Conservation (phyloP, 1,140 invertebrate species). For the Drosophila simulans region DNA sequence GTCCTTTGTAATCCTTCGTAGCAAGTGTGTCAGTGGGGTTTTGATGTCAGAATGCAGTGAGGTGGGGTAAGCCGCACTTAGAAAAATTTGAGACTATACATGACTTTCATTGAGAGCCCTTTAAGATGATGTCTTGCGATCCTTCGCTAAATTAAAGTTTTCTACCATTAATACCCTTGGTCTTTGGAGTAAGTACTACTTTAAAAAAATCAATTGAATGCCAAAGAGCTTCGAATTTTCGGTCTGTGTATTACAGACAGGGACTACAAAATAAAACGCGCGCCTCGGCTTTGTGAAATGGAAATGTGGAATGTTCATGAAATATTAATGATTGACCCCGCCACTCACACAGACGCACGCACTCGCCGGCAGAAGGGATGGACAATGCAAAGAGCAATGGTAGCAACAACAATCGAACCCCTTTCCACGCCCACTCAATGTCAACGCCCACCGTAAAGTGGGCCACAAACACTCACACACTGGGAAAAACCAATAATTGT, state of each 20-base stretch:
- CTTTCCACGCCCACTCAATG: slow-evolving; percentile 54
- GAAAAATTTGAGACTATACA: not conserved
- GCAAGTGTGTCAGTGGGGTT: slow-evolving; percentile 54
- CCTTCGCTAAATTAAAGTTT: too few species aligned
- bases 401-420: slow-evolving; percentile 11
- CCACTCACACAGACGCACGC: slow-evolving; percentile 8
- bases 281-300: slow-evolving; percentile 63
- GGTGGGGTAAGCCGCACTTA: not conserved
- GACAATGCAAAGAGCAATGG: slow-evolving; percentile 44
- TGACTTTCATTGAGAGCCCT: too few species aligned
- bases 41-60: slow-evolving; percentile 34
- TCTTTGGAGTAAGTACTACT: too few species aligned
- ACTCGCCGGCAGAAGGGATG: slow-evolving; percentile 16
- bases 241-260: slow-evolving; percentile 7
- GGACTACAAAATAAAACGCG: slow-evolving; percentile 36
- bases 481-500: slow-evolving; percentile 65
- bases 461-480: slow-evolving; percentile 37
- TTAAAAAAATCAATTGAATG: too few species aligned
- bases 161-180: too few species aligned
- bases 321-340: slow-evolving; percentile 82
- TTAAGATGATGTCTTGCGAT: too few species aligned
- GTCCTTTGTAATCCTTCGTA: slow-evolving; percentile 35
- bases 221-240: not conserved
- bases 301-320: slow-evolving; percentile 76
- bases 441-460: slow-evolving; percentile 64